Conservation (phyloP, 2,797 vertebrate genomes). For the Hozukius guyotensis region DNA sequence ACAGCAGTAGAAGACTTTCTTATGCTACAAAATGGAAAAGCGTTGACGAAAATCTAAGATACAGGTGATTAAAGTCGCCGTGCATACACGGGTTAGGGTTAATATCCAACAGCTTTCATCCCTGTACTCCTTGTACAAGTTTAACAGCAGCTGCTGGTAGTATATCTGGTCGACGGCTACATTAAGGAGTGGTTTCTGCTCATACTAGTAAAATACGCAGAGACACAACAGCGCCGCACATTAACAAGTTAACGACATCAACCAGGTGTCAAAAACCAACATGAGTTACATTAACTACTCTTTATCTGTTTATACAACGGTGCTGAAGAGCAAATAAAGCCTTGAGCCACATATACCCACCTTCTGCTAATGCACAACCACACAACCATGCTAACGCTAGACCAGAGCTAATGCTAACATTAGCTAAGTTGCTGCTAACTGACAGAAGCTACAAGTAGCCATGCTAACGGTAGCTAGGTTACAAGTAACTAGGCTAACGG, state of each 20-base stretch:
- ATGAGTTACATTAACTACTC: background rate
- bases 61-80: background rate
- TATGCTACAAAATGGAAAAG: background rate
- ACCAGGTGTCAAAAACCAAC: background rate
- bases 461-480: constrained; percentile 22
- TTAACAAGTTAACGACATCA: background rate
- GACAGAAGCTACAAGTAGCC: constrained; percentile 55
- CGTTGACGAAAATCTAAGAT: background rate
- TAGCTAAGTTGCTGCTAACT: constrained; percentile 53
- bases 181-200: constrained; percentile 46
- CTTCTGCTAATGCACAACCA: constrained; percentile 16
- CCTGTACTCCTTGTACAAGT: background rate
- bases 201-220: constrained; percentile 7
- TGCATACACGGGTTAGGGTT: no score
- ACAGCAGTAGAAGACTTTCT: background rate
- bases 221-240: background rate
- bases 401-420: constrained; percentile 46
- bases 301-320: background rate
- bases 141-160: background rate
- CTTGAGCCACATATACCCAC: background rate
- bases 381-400: constrained; percentile 6
- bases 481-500: constrained; percentile 34
- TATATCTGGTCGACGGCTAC: constrained; percentile 14
- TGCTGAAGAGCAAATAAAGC: constrained; percentile 2
- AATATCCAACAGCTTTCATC: background rate